Conservation (phyloP, 2,797 vertebrate species). For the Propithecus perrieri region DNA sequence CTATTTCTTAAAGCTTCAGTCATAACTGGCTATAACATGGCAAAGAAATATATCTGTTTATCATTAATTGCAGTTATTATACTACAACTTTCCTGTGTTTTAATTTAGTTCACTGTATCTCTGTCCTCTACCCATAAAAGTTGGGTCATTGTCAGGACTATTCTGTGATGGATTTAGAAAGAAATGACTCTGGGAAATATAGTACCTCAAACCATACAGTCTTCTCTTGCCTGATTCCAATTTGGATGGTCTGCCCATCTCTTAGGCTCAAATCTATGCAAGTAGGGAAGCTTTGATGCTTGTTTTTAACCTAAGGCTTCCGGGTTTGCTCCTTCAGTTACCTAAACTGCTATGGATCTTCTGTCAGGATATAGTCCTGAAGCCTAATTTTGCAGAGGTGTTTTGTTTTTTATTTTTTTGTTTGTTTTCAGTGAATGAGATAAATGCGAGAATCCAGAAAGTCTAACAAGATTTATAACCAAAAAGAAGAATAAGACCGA, state of each 20-base stretch:
- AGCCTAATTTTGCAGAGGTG: neutral
- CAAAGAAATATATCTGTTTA: neutral
- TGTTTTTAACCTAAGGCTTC: neutral
- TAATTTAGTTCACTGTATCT: neutral
- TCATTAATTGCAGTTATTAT: neutral
- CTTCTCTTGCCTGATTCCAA: neutral
- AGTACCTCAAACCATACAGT: neutral
- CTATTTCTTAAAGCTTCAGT: neutral
- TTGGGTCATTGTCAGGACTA: neutral
- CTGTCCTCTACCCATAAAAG: neutral
- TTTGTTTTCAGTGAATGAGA: neutral
- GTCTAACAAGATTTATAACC: neutral
- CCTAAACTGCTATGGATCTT: neutral
- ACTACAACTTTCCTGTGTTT: neutral
- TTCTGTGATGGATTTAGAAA: neutral
- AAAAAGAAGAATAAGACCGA: neutral
- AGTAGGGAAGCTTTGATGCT: neutral
- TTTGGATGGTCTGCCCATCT: neutral
- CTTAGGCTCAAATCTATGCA: neutral
- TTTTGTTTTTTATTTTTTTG: neutral
- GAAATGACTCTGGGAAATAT: neutral
- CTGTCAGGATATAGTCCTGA: neutral
- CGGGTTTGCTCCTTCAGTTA: neutral
- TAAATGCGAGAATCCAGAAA: neutral
- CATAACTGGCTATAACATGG: neutral